Percentiles rank a stretch among this genome's conserved stretches.
These are phyloP conservation scores for Tetranychus cinnabarinus DNA, from an alignment of 1,140 invertebrate genomes.

Conservation along the genomic window DNA sequence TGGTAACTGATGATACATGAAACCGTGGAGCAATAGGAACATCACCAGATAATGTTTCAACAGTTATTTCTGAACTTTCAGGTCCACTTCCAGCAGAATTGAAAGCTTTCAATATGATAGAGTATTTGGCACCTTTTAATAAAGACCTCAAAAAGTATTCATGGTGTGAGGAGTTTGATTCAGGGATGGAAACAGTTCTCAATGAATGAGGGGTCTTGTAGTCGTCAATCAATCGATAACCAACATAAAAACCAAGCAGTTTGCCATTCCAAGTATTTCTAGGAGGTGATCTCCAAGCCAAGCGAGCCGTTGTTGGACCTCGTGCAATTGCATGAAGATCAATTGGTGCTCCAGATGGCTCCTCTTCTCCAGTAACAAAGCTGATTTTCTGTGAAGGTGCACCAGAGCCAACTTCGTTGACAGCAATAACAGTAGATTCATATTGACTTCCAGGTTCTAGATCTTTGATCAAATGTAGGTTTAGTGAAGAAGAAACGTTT, in stretches of 20 bases:
- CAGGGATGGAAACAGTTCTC: not conserved
- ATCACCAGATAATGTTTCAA: slow-evolving; percentile 15
- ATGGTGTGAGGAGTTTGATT: not conserved
- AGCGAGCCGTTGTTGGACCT: slow-evolving; percentile 13
- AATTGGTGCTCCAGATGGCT: slow-evolving; percentile 11
- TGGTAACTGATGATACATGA: not conserved
- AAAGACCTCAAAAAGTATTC: slow-evolving; percentile 14
- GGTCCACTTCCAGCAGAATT: slow-evolving; percentile 15
- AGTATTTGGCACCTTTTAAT: slow-evolving; percentile 14
- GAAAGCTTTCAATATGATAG: slow-evolving; percentile 15
- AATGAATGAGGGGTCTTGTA: slow-evolving; percentile 16
- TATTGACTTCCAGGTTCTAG: slow-evolving; percentile 76
- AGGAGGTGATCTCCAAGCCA: slow-evolving; percentile 34
- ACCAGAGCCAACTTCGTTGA: slow-evolving; percentile 75
- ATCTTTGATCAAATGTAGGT: slow-evolving; percentile 8
- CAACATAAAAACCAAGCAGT: slow-evolving; percentile 45
- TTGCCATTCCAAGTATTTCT: slow-evolving; percentile 78
- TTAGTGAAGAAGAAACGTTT: not conserved
- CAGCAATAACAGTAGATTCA: slow-evolving; percentile 67
- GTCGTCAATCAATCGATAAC: slow-evolving; percentile 31
- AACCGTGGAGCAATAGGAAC: slow-evolving; percentile 10
- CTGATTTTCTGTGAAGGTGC: slow-evolving; percentile 71
- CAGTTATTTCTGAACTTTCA: slow-evolving; percentile 12
- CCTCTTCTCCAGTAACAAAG: slow-evolving; percentile 79
- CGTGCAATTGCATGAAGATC: slow-evolving; percentile 10